Evolutionary conservation across 2,797 vertebrate species (phyloP).

Genomic region (Myotis vivesi): DNA sequence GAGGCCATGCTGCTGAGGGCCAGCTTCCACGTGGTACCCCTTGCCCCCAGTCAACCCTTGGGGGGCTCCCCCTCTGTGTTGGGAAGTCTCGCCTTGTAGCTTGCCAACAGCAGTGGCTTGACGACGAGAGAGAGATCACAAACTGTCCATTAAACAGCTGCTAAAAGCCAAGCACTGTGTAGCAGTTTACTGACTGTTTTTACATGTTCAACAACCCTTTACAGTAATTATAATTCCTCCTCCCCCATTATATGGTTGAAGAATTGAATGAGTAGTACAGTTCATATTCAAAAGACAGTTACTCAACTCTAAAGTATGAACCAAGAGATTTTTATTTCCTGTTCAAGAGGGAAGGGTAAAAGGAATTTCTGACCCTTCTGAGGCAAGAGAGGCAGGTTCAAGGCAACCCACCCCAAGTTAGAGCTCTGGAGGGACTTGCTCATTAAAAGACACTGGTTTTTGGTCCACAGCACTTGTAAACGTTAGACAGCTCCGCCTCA

Average conservation of each 20-base stretch:
- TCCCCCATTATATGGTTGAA: background rate
- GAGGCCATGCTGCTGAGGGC: rapidly evolving
- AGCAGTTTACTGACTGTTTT: background rate
- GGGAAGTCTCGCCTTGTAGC: background rate
- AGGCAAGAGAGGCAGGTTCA: background rate
- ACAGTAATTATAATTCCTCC: background rate
- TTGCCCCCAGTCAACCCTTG: background rate
- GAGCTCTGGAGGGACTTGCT: background rate
- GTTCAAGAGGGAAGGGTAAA: background rate
- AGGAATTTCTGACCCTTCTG: background rate
- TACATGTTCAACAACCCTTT: background rate
- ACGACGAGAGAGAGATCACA: background rate
- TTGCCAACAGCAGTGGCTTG: background rate
- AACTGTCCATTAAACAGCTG: background rate
- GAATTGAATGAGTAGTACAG: background rate
- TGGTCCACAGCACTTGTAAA: rapidly evolving
- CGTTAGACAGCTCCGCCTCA: background rate
- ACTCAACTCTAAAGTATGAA: background rate
- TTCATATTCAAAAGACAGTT: background rate
- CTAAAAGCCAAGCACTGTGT: background rate
- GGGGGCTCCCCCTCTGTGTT: background rate
- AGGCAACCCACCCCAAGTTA: background rate
- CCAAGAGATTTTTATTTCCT: background rate
- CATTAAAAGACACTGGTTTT: background rate
- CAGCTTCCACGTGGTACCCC: background rate